Evolutionary conservation across 2,113 vertebrate genomes (phyloP).

Genomic region (Speoplatyrhinus poulsoni): DNA sequence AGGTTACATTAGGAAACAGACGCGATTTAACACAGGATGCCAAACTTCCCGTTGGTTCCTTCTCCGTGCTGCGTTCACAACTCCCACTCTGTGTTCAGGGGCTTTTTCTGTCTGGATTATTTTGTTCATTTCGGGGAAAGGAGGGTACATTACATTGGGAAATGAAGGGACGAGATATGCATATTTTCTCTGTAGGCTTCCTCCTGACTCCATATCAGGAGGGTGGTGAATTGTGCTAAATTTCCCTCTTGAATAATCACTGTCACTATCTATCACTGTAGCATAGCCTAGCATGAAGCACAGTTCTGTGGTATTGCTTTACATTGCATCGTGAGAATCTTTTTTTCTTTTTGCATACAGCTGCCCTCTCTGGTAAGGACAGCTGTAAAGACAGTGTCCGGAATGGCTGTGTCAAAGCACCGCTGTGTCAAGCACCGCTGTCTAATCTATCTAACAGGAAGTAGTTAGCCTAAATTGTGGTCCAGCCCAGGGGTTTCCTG

Average conservation of each 20-base stretch:
- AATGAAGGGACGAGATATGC: constrained; percentile 19
- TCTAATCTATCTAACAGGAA: constrained; percentile 78
- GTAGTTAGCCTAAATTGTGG: constrained; percentile 77
- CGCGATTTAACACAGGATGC: constrained; percentile 74
- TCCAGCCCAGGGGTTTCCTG: constrained; percentile 79
- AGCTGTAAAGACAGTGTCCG: constrained; percentile 13
- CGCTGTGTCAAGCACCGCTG: constrained; percentile 38
- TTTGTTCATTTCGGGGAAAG: constrained; percentile 10
- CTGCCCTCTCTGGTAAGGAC: neutral
- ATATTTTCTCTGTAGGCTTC: constrained; percentile 9
- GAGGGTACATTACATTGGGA: constrained; percentile 1
- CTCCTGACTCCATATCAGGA: constrained; percentile 5
- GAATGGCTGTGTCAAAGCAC: constrained; percentile 45
- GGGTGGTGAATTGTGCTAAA: neutral
- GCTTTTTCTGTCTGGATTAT: neutral
- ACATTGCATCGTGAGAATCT: constrained; percentile 17
- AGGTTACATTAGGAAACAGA: constrained; percentile 71
- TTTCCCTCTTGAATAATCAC: neutral
- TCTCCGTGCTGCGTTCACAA: constrained; percentile 40
- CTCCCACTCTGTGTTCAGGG: constrained; percentile 3
- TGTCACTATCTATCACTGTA: neutral
- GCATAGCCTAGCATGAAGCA: neutral
- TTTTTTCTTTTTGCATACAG: neutral
- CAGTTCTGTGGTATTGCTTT: constrained; percentile 4
- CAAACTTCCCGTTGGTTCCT: constrained; percentile 66